Evolutionary conservation across 2,113 vertebrate species (phyloP).

Genomic region (Hypomesus transpacificus): DNA sequence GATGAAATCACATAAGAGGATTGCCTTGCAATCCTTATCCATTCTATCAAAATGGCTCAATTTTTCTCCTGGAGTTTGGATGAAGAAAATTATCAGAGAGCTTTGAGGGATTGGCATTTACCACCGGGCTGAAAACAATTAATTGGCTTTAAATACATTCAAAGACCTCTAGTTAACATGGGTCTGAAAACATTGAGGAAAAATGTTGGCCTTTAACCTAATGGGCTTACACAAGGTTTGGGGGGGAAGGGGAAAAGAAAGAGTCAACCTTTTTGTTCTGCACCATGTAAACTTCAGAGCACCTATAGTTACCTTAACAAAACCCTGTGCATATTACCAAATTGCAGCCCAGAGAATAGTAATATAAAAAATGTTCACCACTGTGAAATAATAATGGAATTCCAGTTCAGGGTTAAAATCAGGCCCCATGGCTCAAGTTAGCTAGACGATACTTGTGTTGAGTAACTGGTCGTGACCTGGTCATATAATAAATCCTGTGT

Average conservation of each 20-base stretch:
- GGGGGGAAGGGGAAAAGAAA: not conserved
- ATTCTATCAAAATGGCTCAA: not conserved
- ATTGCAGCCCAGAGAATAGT: not conserved
- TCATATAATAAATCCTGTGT: not conserved
- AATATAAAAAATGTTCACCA: not conserved
- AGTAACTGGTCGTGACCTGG: not conserved
- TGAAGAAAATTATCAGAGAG: not conserved
- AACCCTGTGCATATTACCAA: not conserved
- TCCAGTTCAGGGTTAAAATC: not conserved
- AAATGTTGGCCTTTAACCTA: not conserved
- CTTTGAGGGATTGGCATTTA: constrained; percentile 20
- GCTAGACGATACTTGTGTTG: not conserved
- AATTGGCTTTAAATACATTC: constrained; percentile 52
- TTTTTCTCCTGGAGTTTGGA: not conserved
- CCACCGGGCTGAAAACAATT: constrained; percentile 28
- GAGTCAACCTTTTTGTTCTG: not conserved
- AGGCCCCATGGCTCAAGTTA: not conserved
- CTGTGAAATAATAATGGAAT: not conserved
- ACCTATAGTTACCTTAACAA: not conserved
- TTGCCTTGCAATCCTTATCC: not conserved
- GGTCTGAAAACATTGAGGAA: constrained; percentile 11
- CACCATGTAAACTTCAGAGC: not conserved
- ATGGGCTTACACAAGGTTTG: not conserved
- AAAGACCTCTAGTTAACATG: constrained; percentile 24
- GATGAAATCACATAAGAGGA: not conserved